phyloP scores from a whole-genome alignment of 1,140 invertebrate species.

The Andrena cerasifolii region DNA sequence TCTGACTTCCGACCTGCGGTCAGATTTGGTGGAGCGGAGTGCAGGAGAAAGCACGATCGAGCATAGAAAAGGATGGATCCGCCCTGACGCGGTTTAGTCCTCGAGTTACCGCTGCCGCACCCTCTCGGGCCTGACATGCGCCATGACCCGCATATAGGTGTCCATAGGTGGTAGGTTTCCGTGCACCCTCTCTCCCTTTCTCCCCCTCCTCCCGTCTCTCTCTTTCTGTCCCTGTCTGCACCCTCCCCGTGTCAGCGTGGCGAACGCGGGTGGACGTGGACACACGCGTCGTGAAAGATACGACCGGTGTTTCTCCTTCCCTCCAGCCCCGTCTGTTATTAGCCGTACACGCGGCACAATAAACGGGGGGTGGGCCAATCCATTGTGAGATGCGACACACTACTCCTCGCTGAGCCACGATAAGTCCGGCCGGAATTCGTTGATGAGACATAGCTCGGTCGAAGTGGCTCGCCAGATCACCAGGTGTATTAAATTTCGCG shows the following conservation, averaged over 20 bases:
- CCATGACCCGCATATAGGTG: constrained; percentile 73
- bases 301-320: background rate
- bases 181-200: constrained; percentile 2
- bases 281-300: constrained; percentile 5
- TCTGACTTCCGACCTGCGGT: background rate
- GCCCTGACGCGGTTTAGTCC: constrained; percentile 55
- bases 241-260: background rate
- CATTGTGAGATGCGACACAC: background rate
- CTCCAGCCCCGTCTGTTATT: background rate
- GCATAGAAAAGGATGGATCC: constrained; percentile 57
- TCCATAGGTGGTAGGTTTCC: constrained; percentile 47
- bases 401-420: background rate
- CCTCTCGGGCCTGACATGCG: constrained; percentile 75
- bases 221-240: background rate
- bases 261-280: background rate
- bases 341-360: background rate
- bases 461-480: background rate
- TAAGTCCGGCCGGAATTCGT: constrained; percentile 34
- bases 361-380: background rate
- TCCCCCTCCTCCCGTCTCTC: background rate
- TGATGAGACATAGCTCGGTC: constrained; percentile 20
- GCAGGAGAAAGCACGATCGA: constrained; percentile 52
- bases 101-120: constrained; percentile 70
- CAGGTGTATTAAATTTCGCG: constrained; percentile 42
- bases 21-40: constrained; percentile 2